Evolutionary conservation across 2,113 vertebrate genomes (phyloP), one percentile per base, ranked within the genome.

Genomic region (Peromyscus leucopus): DNA sequence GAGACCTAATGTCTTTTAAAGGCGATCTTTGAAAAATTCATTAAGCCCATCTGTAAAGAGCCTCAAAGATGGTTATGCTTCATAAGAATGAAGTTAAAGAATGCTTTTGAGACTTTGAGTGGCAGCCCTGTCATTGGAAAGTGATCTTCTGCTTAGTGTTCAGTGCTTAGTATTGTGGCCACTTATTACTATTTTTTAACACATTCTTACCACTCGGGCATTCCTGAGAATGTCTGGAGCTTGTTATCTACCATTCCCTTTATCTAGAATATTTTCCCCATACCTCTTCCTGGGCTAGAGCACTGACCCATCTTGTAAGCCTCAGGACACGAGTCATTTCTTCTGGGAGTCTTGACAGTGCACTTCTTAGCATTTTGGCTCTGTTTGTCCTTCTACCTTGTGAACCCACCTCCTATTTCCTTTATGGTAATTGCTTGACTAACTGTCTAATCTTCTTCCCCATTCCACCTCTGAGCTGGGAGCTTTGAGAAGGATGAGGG

Each of bases 11-110:
- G 69, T 75, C 42, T 74, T 55, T 55, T 92, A 93, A 95, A 88
- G 31, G 17, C 42, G 80, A 85, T 90, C 61, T 89, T 94, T 94
- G 79, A 92, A 71, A 80, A 91, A 87, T 31, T 88, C 36, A 61
- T 87, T 83, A 84, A 75, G 5, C 9, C 36, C 42, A 69, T n/a
- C 92, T 63, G 4, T 46, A 61, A 39, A 97, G 42, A 59, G 13
- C 48, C 87, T 85, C 42, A 39, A 82, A 93, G 59, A 46, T 67
- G 57, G 12, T 84, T 59, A 63, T 0, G 28, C 16, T 55, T 83
- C 67, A 33, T 92, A 28, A 72, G 33, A 87, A 87, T 84, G 3
- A 83, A 87, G 63, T 90, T 90, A 48, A 28, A 74, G 51, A 87
- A 83, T 48, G 61, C n/a, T 42, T 93, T 93, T 69, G 67, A 87